A percentile compares a stretch with the other conserved stretches of the same genome.
Conservation (phyloP, 2,113 vertebrate genomes). For the Dipodomys ordii region DNA sequence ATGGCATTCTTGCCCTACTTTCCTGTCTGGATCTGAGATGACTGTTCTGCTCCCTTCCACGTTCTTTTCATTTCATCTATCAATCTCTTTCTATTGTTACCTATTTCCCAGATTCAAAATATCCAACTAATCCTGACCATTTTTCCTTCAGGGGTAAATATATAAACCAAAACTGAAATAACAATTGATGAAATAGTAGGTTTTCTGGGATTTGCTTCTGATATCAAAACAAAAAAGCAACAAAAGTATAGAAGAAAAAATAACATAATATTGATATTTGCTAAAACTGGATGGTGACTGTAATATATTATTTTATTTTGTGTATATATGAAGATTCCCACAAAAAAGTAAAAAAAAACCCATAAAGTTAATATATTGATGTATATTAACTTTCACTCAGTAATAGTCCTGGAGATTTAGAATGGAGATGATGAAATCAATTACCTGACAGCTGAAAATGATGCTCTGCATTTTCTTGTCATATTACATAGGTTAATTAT, state of each 20-base stretch:
- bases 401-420: not conserved
- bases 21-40: not conserved
- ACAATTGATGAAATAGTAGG: slow-evolving; percentile 5
- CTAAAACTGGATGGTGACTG: not conserved
- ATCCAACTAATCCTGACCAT: not conserved
- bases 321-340: not conserved
- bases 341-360: slow-evolving; percentile 30
- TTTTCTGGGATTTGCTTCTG: slow-evolving; percentile 48
- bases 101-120: not conserved
- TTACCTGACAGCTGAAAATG: not conserved
- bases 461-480: not conserved
- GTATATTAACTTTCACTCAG: not conserved
- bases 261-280: not conserved
- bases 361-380: not conserved
- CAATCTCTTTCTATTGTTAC: not conserved
- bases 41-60: not conserved
- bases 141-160: slow-evolving; percentile 27
- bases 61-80: not conserved
- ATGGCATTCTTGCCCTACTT: not conserved
- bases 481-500: not conserved
- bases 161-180: not conserved
- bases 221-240: not conserved
- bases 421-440: not conserved
- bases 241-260: not conserved
- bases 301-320: slow-evolving; percentile 19